Conservation (phyloP, 2,797 vertebrate species). For the Lepus townsendii region DNA sequence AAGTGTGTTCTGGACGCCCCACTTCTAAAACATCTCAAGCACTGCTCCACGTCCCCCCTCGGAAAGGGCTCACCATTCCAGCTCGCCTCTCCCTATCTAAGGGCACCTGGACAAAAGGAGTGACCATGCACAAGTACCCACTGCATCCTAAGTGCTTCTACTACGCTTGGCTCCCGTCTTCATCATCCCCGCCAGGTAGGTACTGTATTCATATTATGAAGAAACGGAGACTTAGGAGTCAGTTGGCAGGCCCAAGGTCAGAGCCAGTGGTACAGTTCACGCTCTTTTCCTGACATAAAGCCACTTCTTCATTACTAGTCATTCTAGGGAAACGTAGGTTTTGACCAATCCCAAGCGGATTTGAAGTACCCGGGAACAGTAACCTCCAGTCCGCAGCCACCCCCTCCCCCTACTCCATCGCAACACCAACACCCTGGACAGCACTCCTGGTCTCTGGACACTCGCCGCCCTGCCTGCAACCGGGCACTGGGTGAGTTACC, state of each 20-base stretch:
- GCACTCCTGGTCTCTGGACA: neutral
- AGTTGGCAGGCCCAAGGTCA: neutral
- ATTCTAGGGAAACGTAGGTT: neutral
- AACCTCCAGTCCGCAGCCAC: neutral
- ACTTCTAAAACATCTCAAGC: neutral
- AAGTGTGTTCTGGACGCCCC: neutral
- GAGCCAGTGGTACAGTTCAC: neutral
- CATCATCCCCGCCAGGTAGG: neutral
- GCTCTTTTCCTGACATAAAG: neutral
- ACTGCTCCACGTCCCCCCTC: neutral
- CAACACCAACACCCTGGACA: neutral
- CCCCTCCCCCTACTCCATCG: neutral
- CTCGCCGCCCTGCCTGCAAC: neutral
- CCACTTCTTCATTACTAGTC: neutral
- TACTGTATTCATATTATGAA: neutral
- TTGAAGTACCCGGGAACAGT: neutral
- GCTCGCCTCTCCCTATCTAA: neutral
- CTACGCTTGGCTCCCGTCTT: conserved; percentile 18
- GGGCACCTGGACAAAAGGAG: neutral
- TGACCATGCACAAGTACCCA: neutral
- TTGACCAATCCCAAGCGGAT: neutral
- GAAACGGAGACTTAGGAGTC: neutral
- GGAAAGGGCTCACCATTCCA: neutral
- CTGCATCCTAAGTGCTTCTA: neutral
- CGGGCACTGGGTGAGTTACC: neutral